Evolutionary conservation across 1,140 invertebrate species (phyloP).

Genomic region (Eumaeus atala): DNA sequence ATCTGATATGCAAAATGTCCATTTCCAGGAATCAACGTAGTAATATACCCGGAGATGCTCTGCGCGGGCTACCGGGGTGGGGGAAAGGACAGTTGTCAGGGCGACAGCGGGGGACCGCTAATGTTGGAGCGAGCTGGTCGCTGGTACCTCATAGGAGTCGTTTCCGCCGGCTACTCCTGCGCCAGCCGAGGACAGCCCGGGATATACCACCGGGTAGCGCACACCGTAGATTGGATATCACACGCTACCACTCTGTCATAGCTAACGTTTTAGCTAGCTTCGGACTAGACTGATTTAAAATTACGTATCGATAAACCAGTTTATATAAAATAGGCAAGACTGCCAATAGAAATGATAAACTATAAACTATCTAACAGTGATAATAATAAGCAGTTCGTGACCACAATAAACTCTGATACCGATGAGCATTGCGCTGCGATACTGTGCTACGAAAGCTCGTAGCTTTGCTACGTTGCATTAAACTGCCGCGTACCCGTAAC

Average conservation of each 20-base stretch:
- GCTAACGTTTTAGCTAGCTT: constrained; percentile 15
- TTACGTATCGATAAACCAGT: too few species aligned
- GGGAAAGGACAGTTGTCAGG: constrained; percentile 84
- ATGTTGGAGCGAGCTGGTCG: constrained; percentile 90
- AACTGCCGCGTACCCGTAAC: too few species aligned
- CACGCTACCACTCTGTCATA: constrained; percentile 73
- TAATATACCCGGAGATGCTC: constrained; percentile 97
- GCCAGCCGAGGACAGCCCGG: constrained; percentile 93
- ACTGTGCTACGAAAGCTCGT: too few species aligned
- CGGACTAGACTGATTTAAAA: constrained; percentile 1
- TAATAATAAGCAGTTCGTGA: too few species aligned
- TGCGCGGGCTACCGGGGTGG: constrained; percentile 95
- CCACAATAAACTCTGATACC: too few species aligned
- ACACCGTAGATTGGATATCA: constrained; percentile 94
- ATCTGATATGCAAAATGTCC: too few species aligned
- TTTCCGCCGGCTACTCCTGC: constrained; percentile 94
- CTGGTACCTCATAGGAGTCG: constrained; percentile 90
- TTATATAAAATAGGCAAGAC: too few species aligned
- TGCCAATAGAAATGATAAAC: too few species aligned
- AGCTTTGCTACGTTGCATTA: too few species aligned
- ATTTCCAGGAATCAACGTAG: constrained; percentile 85
- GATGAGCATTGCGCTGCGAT: too few species aligned
- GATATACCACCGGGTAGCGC: constrained; percentile 94
- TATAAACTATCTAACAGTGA: too few species aligned
- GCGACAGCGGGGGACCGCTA: constrained; percentile 91